Evolutionary conservation across 2,797 vertebrate genomes (phyloP).

Genomic region (Eulemur rubriventer): DNA sequence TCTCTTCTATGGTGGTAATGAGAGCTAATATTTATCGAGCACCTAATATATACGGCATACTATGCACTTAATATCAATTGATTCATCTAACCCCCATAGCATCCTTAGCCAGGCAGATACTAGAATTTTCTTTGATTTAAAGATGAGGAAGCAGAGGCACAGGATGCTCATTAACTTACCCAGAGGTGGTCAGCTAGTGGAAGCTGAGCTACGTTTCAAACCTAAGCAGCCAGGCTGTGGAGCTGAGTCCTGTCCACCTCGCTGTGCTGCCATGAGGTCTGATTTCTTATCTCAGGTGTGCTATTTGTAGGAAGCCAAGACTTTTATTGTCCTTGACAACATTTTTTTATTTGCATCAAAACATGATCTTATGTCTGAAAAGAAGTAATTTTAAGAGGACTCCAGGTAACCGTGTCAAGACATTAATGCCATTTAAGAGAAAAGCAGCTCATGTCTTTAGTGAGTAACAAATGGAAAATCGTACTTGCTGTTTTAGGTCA

Average conservation of each 20-base stretch:
- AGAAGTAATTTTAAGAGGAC: neutral
- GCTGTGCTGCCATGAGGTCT: neutral
- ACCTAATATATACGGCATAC: neutral
- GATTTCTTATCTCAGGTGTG: neutral
- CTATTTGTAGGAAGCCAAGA: neutral
- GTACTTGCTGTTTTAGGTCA: neutral
- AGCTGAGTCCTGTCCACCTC: neutral
- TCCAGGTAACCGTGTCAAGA: neutral
- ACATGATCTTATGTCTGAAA: neutral
- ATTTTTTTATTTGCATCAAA: neutral
- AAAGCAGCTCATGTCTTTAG: neutral
- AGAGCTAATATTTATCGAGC: neutral
- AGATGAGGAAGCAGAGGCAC: neutral
- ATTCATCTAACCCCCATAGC: neutral
- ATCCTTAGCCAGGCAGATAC: neutral
- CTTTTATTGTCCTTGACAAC: neutral
- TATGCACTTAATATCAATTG: neutral
- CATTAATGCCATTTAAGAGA: neutral
- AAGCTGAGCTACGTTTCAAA: neutral
- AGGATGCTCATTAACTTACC: neutral
- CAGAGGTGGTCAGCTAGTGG: neutral
- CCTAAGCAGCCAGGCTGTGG: neutral
- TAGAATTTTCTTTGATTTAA: neutral
- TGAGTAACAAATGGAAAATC: neutral
- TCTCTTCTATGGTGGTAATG: neutral